These are phyloP conservation scores for Drosophila sechellia DNA, from an alignment of 1,140 invertebrate genomes.

Conservation along the genomic window DNA sequence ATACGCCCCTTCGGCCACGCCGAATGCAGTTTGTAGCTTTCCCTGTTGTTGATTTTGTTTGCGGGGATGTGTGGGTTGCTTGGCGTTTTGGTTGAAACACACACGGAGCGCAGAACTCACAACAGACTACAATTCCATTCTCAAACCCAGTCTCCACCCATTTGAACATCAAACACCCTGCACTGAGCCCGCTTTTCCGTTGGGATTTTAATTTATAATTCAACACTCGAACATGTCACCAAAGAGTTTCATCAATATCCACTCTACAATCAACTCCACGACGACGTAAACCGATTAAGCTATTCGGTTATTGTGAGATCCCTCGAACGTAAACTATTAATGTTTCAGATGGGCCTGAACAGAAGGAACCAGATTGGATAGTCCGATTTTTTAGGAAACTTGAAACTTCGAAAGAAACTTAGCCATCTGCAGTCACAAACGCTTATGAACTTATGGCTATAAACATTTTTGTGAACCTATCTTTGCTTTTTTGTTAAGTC, in stretches of 20 bases:
- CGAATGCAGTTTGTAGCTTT: conserved; percentile 26
- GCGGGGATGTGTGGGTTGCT: conserved; percentile 25
- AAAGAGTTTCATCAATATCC: conserved; percentile 43
- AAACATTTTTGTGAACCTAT: neutral
- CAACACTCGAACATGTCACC: conserved; percentile 28
- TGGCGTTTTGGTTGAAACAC: conserved; percentile 17
- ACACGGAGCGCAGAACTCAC: conserved; percentile 41
- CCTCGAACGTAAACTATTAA: neutral
- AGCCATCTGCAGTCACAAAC: neutral
- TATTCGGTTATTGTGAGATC: conserved; percentile 10
- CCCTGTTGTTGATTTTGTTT: conserved; percentile 20
- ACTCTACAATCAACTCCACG: conserved; percentile 27
- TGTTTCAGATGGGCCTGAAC: neutral
- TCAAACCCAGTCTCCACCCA: conserved; percentile 17
- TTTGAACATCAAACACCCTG: conserved; percentile 43
- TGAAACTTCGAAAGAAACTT: neutral
- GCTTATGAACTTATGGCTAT: neutral
- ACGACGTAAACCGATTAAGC: conserved; percentile 37
- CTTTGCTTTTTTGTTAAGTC: too few relatives aligned
- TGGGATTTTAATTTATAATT: conserved; percentile 69
- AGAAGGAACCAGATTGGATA: neutral
- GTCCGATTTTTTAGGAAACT: neutral
- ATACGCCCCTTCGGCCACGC: conserved; percentile 54
- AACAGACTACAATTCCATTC: conserved; percentile 53
- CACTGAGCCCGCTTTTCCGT: conserved; percentile 21